Base-by-base conservation (phyloP, 2,888 invertebrate genomes). In the Nemoura dubitans region DNA sequence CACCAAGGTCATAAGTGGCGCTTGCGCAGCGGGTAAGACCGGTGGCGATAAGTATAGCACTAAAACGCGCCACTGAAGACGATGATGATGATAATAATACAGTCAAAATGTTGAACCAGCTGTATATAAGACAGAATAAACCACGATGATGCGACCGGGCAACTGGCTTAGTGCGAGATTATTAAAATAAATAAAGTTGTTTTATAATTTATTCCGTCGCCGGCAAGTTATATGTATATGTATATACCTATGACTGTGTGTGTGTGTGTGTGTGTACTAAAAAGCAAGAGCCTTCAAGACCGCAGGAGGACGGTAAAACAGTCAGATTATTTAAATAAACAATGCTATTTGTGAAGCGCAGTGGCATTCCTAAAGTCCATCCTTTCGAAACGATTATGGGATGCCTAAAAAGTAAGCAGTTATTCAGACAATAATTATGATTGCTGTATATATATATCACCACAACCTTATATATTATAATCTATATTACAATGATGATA, bases 121-220 rank as follows among this genome's bases (percentile, higher is more conserved):
- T 14, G n/a, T n/a, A n/a, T n/a, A n/a, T n/a, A n/a, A n/a, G 10
- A 21, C 6, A 36, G 59, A 21, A 59, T 59, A 59, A 59, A 59
- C 59, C 59, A 59, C 14, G 6, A 6, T 36, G 10, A 3, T 6
- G 59, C 59, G 21, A 21, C 36, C 36, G n/a, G 36, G 36, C 36
- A 36, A 36, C 59, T 59, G 21, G 59, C 59, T 59, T 59, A 59
- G 59, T 14, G 16, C 2, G 21, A 59, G 59, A 59, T 59, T 59
- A 59, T 59, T 59, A 59, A 59, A 59, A 59, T 59, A 59, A 59
- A 59, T 59, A 59, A 59, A 59, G 59, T 59, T 59, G 59, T 59
- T 59, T 59, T 59, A 7, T 59, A 16, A 59, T 16, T 10, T 59
- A 16, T 16, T 59, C 21, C 59, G 14, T 36, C 36, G 3, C 36